These are phyloP conservation scores for Regulus satrapa DNA, from an alignment of 2,113 vertebrate species.

Conservation along the genomic window DNA sequence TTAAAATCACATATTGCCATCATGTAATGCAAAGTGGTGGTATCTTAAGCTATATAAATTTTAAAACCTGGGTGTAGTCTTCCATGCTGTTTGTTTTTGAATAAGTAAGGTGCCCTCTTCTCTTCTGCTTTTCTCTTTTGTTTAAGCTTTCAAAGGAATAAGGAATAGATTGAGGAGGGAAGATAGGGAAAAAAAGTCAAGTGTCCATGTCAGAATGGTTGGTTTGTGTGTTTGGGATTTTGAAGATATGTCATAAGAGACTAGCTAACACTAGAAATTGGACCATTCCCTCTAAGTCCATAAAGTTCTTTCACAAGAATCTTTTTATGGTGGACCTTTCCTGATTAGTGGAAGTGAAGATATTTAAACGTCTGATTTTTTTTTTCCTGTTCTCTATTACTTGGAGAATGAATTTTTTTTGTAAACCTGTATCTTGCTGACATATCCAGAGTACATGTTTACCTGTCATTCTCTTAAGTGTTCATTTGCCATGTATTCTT, in stretches of 20 bases:
- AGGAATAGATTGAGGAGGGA: neutral
- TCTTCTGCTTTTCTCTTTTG: neutral
- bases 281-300: neutral
- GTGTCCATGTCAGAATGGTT: neutral
- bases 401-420: neutral
- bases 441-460: neutral
- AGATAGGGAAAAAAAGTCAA: neutral
- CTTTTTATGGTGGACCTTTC: fast-evolving
- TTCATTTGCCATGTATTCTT: neutral
- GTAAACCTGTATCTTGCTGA: neutral
- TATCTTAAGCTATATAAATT: neutral
- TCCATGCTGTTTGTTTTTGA: neutral
- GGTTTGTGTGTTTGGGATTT: neutral
- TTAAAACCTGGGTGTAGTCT: neutral
- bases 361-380: neutral
- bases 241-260: neutral
- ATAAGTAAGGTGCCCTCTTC: neutral
- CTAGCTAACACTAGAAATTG: neutral
- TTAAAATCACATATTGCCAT: neutral
- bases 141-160: neutral
- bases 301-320: neutral
- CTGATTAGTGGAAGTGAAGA: neutral
- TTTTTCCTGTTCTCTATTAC: neutral
- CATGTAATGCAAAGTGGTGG: neutral
- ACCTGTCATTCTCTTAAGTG: neutral